Conservation (phyloP, 2,888 invertebrate species). For the Ochropacha duplaris region DNA sequence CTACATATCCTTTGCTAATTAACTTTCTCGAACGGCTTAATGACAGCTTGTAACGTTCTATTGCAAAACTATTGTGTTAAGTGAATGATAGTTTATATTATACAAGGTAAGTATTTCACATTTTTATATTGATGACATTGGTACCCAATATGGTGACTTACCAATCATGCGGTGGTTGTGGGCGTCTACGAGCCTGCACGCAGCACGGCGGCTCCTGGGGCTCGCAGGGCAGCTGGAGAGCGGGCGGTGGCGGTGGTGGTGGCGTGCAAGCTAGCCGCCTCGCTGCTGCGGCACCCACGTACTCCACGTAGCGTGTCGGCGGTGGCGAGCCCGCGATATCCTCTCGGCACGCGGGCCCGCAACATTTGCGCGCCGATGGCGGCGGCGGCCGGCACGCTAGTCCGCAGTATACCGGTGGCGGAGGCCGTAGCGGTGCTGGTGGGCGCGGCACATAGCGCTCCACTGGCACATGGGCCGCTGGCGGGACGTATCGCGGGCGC, state of each 20-base stretch:
- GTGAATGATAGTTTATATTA: no score
- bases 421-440: constrained; percentile 72
- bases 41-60: background rate
- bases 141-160: constrained; percentile 57
- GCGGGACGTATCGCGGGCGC: constrained; percentile 85
- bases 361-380: constrained; percentile 69
- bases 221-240: constrained; percentile 75
- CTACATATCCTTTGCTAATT: no score
- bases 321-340: constrained; percentile 72
- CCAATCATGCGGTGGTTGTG: constrained; percentile 83
- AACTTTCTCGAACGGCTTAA: background rate
- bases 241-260: constrained; percentile 76
- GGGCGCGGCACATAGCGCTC: constrained; percentile 88
- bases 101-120: no score
- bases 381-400: constrained; percentile 74
- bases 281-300: constrained; percentile 85
- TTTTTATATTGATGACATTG: no score
- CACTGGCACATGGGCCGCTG: constrained; percentile 87
- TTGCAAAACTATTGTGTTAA: background rate
- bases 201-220: constrained; percentile 82
- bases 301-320: constrained; percentile 83
- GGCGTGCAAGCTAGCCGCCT: constrained; percentile 81
- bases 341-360: constrained; percentile 75
- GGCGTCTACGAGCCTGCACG: constrained; percentile 81
- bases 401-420: constrained; percentile 82